These are phyloP conservation scores for Griposia aprilina DNA, from an alignment of 2,888 invertebrate genomes.

Conservation along the genomic window DNA sequence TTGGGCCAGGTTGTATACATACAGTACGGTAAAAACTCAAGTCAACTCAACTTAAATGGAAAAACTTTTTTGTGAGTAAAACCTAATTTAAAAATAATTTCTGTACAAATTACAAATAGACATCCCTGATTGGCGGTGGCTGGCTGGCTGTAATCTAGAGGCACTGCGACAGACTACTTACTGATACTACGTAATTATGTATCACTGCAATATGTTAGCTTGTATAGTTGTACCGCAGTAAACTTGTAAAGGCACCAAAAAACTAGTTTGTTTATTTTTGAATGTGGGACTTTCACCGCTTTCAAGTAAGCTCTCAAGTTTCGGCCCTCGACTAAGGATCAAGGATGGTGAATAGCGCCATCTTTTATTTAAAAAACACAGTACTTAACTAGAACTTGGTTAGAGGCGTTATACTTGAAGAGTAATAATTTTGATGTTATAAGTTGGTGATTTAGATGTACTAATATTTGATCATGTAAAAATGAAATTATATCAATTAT, in stretches of 20 bases:
- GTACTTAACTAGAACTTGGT: conserved; percentile 31
- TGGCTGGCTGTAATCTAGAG: not conserved
- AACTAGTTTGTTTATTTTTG: conserved; percentile 3
- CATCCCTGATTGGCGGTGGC: not conserved
- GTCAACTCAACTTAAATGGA: no score
- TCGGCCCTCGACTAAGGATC: not conserved
- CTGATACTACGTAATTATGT: not conserved
- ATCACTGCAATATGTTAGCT: not conserved
- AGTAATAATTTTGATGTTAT: conserved; percentile 10
- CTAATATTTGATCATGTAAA: conserved; percentile 16
- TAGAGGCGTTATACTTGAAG: conserved; percentile 31
- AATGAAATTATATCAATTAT: conserved; percentile 26
- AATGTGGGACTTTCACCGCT: conserved; percentile 16
- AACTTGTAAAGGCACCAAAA: not conserved
- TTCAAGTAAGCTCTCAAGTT: conserved; percentile 12
- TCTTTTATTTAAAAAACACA: conserved; percentile 69
- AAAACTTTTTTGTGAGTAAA: no score
- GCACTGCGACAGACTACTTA: not conserved
- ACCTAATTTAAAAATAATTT: no score
- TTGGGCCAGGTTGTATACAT: no score
- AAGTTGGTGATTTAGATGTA: conserved; percentile 14
- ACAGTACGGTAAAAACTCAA: no score
- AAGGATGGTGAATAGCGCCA: conserved; percentile 68
- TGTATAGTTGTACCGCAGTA: not conserved
- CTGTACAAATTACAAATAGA: no score